Evolutionary conservation across 2,113 vertebrate genomes (phyloP).

Genomic region (Brachyhypopomus gauderio): DNA sequence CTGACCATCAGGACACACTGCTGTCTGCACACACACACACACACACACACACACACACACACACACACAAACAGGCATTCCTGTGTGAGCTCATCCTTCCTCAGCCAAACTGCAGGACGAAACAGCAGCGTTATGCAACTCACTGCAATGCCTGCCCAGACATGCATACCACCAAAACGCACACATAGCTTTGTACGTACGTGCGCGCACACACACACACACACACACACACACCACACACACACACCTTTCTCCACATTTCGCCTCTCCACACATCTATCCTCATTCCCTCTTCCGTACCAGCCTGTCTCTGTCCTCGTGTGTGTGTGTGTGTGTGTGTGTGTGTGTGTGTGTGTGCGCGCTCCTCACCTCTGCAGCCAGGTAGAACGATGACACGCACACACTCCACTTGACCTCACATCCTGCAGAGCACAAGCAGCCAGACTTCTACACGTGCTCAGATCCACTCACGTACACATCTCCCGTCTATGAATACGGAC

Average conservation of each 20-base stretch:
- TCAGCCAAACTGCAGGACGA: conserved; percentile 33
- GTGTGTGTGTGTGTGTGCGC: too few species aligned
- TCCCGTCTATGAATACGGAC: too few species aligned
- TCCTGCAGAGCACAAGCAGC: conserved; percentile 64
- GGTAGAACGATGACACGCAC: conserved; percentile 68
- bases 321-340: too few species aligned
- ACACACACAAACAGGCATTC: conserved; percentile 35
- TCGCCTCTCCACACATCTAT: conserved; percentile 43
- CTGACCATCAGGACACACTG: conserved; percentile 64
- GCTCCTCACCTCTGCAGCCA: conserved; percentile 70
- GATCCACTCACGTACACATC: too few species aligned
- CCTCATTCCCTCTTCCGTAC: neutral
- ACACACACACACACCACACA: too few species aligned
- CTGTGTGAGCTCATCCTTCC: conserved; percentile 65
- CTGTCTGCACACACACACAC: conserved; percentile 52
- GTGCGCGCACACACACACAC: conserved; percentile 23
- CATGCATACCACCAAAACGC: conserved; percentile 28
- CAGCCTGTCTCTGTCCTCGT: conserved; percentile 24
- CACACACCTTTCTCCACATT: conserved; percentile 45
- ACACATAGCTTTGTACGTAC: neutral
- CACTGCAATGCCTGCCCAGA: conserved; percentile 52
- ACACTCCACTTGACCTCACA: conserved; percentile 63
- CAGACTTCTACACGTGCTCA: too few species aligned
- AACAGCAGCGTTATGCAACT: conserved; percentile 44
- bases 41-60: conserved; percentile 18